These are phyloP conservation scores for Pissodes strobi DNA, from an alignment of 1,140 invertebrate genomes.

Conservation along the genomic window DNA sequence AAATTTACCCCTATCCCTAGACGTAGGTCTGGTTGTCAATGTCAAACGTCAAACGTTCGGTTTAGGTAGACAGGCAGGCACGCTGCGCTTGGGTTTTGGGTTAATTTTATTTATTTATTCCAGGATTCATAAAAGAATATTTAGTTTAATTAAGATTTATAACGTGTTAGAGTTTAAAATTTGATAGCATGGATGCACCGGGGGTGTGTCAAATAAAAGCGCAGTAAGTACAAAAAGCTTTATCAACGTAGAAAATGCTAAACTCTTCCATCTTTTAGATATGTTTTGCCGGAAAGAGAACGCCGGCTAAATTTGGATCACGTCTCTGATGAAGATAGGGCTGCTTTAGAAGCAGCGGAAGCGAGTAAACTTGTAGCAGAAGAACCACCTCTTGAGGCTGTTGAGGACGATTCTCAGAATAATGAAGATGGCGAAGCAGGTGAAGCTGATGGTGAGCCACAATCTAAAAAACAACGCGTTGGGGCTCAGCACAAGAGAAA, in stretches of 20 bases:
- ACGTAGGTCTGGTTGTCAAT: too few species aligned
- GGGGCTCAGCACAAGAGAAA: constrained; percentile 56
- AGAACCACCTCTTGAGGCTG: constrained; percentile 48
- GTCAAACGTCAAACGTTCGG: too few species aligned
- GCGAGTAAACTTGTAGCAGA: background rate
- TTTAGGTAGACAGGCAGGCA: too few species aligned
- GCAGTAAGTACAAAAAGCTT: constrained; percentile 55
- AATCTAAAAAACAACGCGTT: constrained; percentile 53
- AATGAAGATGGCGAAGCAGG: constrained; percentile 33
- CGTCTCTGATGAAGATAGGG: constrained; percentile 58
- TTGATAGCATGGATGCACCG: too few species aligned
- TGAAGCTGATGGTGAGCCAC: constrained; percentile 44
- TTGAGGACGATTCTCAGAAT: constrained; percentile 16
- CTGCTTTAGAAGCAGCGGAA: constrained; percentile 47
- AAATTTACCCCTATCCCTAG: too few species aligned
- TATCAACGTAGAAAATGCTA: constrained; percentile 21
- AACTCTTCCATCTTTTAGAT: constrained; percentile 50
- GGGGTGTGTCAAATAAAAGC: constrained; percentile 63
- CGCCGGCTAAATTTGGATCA: constrained; percentile 53
- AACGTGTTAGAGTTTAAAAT: too few species aligned
- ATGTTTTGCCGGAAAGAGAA: constrained; percentile 56
- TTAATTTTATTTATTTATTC: too few species aligned
- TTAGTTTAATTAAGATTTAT: too few species aligned
- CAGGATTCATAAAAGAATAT: too few species aligned
- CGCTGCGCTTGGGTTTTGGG: too few species aligned